Conservation (phyloP, 2,888 invertebrate genomes). For the Drosophila birchii region DNA sequence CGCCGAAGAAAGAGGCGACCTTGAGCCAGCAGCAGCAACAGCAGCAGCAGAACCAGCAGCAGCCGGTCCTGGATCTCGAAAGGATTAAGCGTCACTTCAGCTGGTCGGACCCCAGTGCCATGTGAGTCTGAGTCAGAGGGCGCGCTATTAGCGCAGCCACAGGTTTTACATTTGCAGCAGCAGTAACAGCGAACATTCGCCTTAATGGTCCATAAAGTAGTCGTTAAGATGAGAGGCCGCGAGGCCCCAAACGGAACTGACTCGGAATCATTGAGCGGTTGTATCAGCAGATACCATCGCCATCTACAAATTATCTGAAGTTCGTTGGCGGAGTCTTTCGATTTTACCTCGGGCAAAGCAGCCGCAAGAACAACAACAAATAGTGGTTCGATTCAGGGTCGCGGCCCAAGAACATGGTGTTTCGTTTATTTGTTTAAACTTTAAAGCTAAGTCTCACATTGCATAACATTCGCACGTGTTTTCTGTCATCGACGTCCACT, state of each 20-base stretch:
- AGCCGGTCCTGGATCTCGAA: slow-evolving; percentile 78
- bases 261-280: slow-evolving; percentile 8
- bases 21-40: slow-evolving; percentile 69
- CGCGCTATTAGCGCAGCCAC: not conserved
- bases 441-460: slow-evolving; percentile 3
- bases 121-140: slow-evolving; percentile 68
- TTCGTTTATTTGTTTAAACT: slow-evolving; percentile 13
- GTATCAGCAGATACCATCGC: slow-evolving; percentile 18
- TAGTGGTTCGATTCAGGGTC: slow-evolving; percentile 58
- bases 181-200: slow-evolving; percentile 5
- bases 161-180: slow-evolving; percentile 24
- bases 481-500: not conserved
- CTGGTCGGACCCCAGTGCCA: slow-evolving; percentile 83
- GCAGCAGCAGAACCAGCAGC: slow-evolving; percentile 57
- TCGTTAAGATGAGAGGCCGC: slow-evolving; percentile 26
- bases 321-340: not conserved
- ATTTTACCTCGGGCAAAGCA: slow-evolving; percentile 13
- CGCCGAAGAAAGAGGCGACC: slow-evolving; percentile 76
- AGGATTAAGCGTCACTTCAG: slow-evolving; percentile 83
- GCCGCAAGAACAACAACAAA: slow-evolving; percentile 16
- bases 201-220: slow-evolving; percentile 43
- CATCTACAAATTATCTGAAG: slow-evolving; percentile 30
- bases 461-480: slow-evolving; percentile 40
- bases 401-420: slow-evolving; percentile 53
- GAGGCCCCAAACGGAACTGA: slow-evolving; percentile 40